Evolutionary conservation across 1,140 invertebrate genomes (phyloP), one percentile per base, ranked within the genome.

Genomic region (Batillaria attramentaria): DNA sequence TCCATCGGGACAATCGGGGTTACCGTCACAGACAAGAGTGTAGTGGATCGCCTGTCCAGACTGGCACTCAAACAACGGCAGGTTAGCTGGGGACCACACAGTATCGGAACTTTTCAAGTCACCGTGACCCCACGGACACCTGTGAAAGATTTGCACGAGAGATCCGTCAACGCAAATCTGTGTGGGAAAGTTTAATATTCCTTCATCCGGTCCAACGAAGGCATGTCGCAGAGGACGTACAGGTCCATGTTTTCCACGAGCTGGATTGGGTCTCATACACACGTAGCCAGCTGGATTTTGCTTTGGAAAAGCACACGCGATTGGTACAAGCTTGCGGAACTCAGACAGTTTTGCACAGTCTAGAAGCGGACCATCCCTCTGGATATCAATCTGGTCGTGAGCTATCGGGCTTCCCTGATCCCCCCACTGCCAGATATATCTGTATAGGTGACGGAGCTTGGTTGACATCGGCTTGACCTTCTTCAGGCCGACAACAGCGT

Each of bases 11-110:
- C 80, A 81, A 28, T 78, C 72, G 24, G 1, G 3, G 13, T 76
- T 50, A 0, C 80, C 80, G 37, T 81, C 77, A 77, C 80, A 81
- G 42, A 81, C 72, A 20, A 77, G 50, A 3, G 74, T 39, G 31
- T 72, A 77, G 42, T 72, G 54, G 33, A 80, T n/a, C 10, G 50
- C 35, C 37, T 16, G 57, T 5, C 54, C 54, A 33, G 41, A 41
- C 6, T 42, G 68, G 24, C 72, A 75, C 18, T 60, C 16, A 28
- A 75, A 75, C 72, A 62, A 54, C n/a, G 72, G 20, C 35, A 75
- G 42, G 35, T 31, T 41, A 50, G 3, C 42, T 8, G 42, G 42
- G 3, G 54, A 39, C 57, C 24, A 1, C 3, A 31, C 33, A 1
- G 6, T 13, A 39, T 6, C 37, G n/a, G n/a, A n/a, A 13, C 4